Evolutionary conservation across 2,113 vertebrate species (phyloP).

Genomic region (Zosterops borbonicus): DNA sequence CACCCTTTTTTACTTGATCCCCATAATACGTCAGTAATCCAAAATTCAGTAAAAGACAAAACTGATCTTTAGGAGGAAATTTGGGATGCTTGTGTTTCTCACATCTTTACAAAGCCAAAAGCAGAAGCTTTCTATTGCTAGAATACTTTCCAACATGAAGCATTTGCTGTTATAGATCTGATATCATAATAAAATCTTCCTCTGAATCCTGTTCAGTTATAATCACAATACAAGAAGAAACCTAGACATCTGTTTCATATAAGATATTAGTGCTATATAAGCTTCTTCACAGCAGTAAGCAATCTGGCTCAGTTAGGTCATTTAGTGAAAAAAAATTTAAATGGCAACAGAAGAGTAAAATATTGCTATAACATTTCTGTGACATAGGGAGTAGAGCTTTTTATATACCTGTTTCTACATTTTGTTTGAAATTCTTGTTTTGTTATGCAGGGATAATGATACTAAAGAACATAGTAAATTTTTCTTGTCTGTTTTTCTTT

Average conservation of each 20-base stretch:
- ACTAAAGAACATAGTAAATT: background rate
- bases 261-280: background rate
- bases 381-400: accelerated
- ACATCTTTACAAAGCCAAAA: background rate
- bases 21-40: background rate
- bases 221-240: background rate
- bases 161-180: background rate
- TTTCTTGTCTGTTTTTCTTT: background rate
- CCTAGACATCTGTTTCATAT: background rate
- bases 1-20: background rate
- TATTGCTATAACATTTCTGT: background rate
- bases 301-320: background rate
- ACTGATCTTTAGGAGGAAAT: background rate
- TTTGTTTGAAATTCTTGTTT: background rate
- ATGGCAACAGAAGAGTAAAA: background rate
- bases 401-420: background rate
- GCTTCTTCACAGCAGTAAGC: background rate
- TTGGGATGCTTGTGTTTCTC: background rate
- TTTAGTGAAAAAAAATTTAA: background rate
- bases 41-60: background rate
- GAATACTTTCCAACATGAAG: background rate
- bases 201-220: background rate
- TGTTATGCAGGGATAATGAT: background rate
- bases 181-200: background rate
- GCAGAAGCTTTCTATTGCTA: background rate